Percentiles rank a stretch among this genome's conserved stretches.
phyloP scores from a whole-genome alignment of 2,113 vertebrate species.

The Pagrus major region DNA sequence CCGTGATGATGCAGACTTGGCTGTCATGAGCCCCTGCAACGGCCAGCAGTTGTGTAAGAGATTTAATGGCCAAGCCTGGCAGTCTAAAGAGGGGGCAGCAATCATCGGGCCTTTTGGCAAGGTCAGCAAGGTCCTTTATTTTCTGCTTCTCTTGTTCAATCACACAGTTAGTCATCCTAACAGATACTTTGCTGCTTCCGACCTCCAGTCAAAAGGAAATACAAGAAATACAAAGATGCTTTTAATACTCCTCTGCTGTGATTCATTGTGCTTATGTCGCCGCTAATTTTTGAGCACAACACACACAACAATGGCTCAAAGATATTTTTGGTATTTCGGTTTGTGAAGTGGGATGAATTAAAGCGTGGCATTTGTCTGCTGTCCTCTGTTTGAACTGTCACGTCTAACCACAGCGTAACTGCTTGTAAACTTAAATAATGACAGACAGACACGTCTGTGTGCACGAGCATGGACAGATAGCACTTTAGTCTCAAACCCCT shows the following conservation, averaged over 20 bases:
- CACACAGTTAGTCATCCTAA: slow-evolving; percentile 32
- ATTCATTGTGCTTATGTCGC: background rate
- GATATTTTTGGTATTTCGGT: background rate
- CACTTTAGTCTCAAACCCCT: slow-evolving; percentile 6
- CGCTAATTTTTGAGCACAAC: background rate
- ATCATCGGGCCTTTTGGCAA: slow-evolving; percentile 59
- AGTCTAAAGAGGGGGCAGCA: slow-evolving; percentile 43
- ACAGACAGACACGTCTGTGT: background rate
- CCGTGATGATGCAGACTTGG: slow-evolving; percentile 42
- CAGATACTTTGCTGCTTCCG: background rate
- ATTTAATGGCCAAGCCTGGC: slow-evolving; percentile 53
- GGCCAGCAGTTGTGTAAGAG: slow-evolving; percentile 67
- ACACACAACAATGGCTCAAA: background rate
- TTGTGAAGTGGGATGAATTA: slow-evolving; percentile 16
- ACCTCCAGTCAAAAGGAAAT: background rate
- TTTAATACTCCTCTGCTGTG: slow-evolving; percentile 5
- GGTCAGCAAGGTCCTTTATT: slow-evolving; percentile 52
- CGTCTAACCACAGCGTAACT: slow-evolving; percentile 4
- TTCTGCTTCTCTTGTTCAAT: slow-evolving; percentile 39
- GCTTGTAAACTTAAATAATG: slow-evolving; percentile 22
- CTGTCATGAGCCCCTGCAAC: slow-evolving; percentile 55
- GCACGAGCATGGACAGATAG: background rate
- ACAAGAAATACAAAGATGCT: too few species aligned
- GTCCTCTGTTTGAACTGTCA: slow-evolving; percentile 20
- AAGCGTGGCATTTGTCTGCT: slow-evolving; percentile 18